Evolutionary conservation across 37 sponge, comb jelly and placozoan genomes (phyloP), one percentile per base, ranked within the genome.

Genomic region (Aplysina aerophoba): DNA sequence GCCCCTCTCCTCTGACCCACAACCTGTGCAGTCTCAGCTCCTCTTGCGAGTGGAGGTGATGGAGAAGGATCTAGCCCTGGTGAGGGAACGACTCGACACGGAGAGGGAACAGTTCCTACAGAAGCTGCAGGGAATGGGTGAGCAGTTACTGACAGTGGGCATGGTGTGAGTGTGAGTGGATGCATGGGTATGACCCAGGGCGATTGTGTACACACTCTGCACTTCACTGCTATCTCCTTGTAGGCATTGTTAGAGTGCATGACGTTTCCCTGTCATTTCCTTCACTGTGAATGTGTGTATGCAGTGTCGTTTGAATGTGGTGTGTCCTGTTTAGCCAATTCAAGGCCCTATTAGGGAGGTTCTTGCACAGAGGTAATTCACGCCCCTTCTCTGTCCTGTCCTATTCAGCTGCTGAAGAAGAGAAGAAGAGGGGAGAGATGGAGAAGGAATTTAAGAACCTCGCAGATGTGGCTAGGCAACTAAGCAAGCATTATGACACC

Each of bases 401-500:
- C 50, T 35, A n/a, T 61, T n/a, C 78, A 93, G 94, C 82, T 35
- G 33, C 27, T n/a, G 73, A 54, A 31, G 91, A 94, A 73, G 77
- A 82, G 44, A 85, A 71, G 50, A 87, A 63, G 71, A 81, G 91
- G 67, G 55, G 83, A 37, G 38, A 38, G 8, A 15, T 86, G 28
- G 91, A 94, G 69, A 55, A 67, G 33, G 54, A 71, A n/a, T 59
- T 77, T 3, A 62, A 90, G 36, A 72, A 74, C 37, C 53, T 88
- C 21, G 75, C 81, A 11, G 58, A 36, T 33, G 22, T 72, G 21
- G 84, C 92, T 0, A 37, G 40, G 53, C 79, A 85, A 41, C 31
- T 68, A n/a, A 78, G 74, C 22, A 71, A 83, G 56, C 91, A 82
- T 20, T 94, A 94, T 75, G 89, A 91, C 60, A 44, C 33, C 69